Evolutionary conservation across 2,797 vertebrate genomes (phyloP), one percentile per base, ranked within the genome.

Genomic region (Poeciliopsis gracilis): DNA sequence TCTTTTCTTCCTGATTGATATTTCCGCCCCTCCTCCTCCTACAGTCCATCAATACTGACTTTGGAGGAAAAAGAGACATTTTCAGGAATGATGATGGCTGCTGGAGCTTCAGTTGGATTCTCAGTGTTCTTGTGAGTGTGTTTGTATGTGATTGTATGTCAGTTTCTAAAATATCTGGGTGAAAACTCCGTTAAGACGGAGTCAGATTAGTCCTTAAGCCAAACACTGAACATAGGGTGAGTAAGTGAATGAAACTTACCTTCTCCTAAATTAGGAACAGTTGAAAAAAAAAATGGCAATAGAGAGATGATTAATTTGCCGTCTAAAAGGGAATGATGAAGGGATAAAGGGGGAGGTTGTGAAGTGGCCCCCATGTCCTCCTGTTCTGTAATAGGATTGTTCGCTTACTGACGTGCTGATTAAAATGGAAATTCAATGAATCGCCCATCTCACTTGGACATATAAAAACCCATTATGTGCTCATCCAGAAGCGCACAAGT

Each of bases 261-360:
- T 83, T 85, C 83, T 90, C 82, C 80, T 36, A 72, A 88, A 90
- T 92, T 87, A 88, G 82, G 82, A 84, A 77, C 73, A 83, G 67
- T 78, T 10, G 82, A 49, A 55, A 73, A 70, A 70, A 80, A 78
- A 78, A 82, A 81, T 88, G 81, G 86, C 85, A 90, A 93, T 90
- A 90, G 90, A 86, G 87, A 85, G 81, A 93, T 94, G 91, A 95
- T 94, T 93, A 88, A 95, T 95, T 92, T 93, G 91, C 91, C 74
- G 73, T 87, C 88, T 82, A 23, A 7, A 80, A 73, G 73, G 75
- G 49, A 63, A 0, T 6, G 79, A 83, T 45, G 59, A 51, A 85
- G 45, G 67, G 75, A 77, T 47, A 0, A 81, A 72, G 82, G 71
- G 75, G 76, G 81, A 79, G 87, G 86, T 79, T 80, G 76, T 80